Base-by-base conservation (phyloP, 2,113 vertebrate genomes). In the Corvus cornix region DNA sequence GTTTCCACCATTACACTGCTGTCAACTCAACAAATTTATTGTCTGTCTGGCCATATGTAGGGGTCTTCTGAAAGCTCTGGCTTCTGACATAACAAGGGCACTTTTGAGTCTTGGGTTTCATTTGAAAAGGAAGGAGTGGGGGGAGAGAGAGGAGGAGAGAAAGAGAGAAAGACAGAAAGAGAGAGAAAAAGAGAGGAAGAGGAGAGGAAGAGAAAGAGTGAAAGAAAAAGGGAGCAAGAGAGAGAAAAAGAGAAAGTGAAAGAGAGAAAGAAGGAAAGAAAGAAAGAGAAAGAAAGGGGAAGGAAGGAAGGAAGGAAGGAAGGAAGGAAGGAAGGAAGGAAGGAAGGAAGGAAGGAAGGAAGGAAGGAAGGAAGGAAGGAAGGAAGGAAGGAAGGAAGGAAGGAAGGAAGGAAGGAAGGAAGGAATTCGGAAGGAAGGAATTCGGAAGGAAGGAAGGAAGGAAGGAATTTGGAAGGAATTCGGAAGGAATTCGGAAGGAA, bases 341-440 rank as follows among this genome's bases (percentile, higher is more conserved):
- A 5, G 6, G 35, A 37, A 37, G 35, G 35, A 37, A 37, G 35
- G 35, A 37, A 37, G 35, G 35, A 37, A 37, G 35, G 35, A 37
- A 37, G 35, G 35, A 37, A 37, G 35, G 35, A 37, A 2, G 8
- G 2, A 13, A 20, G 5, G 30, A 37, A 12, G 12, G 3, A 5
- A 7, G 7, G 10, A 5, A 43, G 16, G 41, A 3, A 12, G 2
- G 4, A 8, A 22, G 7, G 6, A 3, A 10, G 6, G 13, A 7
- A 8, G 9, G 12, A 3, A 23, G 12, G 5, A 7, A 18, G 6
- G 2, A 1, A 3, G 7, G 6, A 6, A 9, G 3, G 7, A 16
- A 9, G 15, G 3, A 35, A 35, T 35, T 35, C 35, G n/a, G n/a
- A n/a, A n/a, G 6, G 12, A 2, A 10, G 35, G 1, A 3, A 27